These are phyloP conservation scores for Calcarius ornatus DNA, from an alignment of 2,113 vertebrate species.

Conservation along the genomic window DNA sequence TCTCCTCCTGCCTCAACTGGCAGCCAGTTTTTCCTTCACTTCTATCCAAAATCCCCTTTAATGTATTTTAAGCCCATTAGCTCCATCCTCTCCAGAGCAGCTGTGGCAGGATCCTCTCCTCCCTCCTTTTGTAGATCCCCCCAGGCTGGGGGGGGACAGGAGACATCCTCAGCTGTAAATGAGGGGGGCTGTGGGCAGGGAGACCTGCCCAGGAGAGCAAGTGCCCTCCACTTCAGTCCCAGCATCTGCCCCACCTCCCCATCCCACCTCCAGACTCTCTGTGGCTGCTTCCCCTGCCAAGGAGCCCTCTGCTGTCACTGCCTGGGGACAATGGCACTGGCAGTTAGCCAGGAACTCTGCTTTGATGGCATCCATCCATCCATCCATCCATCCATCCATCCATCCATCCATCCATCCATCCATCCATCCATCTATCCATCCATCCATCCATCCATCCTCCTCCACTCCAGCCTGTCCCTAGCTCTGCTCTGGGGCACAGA, in stretches of 20 bases:
- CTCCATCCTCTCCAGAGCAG: neutral
- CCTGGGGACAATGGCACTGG: neutral
- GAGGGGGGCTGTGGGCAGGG: neutral
- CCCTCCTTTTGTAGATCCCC: neutral
- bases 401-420: too few relatives aligned
- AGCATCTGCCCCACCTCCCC: fast-evolving
- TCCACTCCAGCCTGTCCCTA: fast-evolving
- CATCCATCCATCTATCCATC: too few relatives aligned
- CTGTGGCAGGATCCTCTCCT: neutral
- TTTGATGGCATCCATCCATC: neutral
- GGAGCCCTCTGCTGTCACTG: neutral
- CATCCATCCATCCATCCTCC: neutral
- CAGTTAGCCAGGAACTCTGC: neutral
- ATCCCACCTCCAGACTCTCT: neutral
- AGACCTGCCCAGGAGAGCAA: neutral
- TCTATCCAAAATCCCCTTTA: slow-evolving; percentile 6
- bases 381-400: neutral
- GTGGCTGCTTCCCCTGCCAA: neutral
- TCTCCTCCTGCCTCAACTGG: neutral
- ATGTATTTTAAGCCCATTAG: slow-evolving; percentile 24
- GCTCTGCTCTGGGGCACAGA: neutral
- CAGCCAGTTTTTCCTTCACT: neutral
- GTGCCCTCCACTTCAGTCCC: fast-evolving
- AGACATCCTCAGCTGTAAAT: neutral
- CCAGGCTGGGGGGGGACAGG: neutral